Percentiles rank a stretch among this genome's conserved stretches.
These are phyloP conservation scores for Drosophila mulleri DNA, from an alignment of 2,888 invertebrate species.

Conservation along the genomic window DNA sequence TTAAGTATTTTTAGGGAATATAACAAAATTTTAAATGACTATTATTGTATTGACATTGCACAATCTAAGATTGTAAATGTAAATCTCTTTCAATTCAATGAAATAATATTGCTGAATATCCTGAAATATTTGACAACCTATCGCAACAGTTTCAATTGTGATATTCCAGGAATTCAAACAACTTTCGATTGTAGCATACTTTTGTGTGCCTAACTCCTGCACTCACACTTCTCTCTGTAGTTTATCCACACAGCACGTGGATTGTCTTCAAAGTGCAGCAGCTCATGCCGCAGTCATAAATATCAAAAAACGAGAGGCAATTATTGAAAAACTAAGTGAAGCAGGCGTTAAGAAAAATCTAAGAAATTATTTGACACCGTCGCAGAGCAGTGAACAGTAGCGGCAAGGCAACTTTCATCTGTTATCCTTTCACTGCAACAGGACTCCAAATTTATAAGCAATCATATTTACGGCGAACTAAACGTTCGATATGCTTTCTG, in stretches of 20 bases:
- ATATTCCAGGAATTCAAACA: background rate
- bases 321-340: slow-evolving; percentile 32
- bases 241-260: slow-evolving; percentile 41
- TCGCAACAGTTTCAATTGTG: background rate
- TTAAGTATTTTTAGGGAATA: too few species aligned
- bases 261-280: slow-evolving; percentile 25
- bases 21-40: too few species aligned
- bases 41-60: too few species aligned
- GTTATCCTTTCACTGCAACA: slow-evolving; percentile 59
- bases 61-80: background rate
- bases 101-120: background rate
- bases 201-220: background rate
- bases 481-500: slow-evolving; percentile 64
- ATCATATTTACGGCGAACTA: slow-evolving; percentile 66
- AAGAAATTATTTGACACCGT: slow-evolving; percentile 77
- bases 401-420: slow-evolving; percentile 72
- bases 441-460: slow-evolving; percentile 72
- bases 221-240: background rate
- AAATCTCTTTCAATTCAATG: background rate
- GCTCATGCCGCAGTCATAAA: slow-evolving; percentile 48
- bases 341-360: slow-evolving; percentile 56
- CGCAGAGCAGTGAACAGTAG: slow-evolving; percentile 40
- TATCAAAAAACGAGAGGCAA: slow-evolving; percentile 31
- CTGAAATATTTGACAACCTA: background rate
- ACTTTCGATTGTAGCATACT: slow-evolving; percentile 18